phyloP scores from a whole-genome alignment of 2,888 invertebrate genomes.

The Itoplectis maculator region DNA sequence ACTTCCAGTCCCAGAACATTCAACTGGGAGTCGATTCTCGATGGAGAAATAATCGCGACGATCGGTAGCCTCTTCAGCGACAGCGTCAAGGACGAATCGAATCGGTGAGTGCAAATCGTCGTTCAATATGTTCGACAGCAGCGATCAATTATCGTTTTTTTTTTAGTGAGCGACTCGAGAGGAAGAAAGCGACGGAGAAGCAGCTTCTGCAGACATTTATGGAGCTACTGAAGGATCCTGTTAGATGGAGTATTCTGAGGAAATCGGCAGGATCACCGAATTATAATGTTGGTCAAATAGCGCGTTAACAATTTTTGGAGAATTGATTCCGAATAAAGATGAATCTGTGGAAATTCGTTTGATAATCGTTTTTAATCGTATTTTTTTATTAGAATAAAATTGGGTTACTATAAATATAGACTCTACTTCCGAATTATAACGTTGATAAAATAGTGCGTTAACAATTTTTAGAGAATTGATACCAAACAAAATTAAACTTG shows the following conservation, averaged over 20 bases:
- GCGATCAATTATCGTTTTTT: not conserved
- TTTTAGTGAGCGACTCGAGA: constrained; percentile 28
- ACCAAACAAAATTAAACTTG: too few species aligned
- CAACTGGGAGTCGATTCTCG: constrained; percentile 40
- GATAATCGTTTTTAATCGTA: not conserved
- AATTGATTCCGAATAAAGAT: too few species aligned
- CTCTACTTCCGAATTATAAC: too few species aligned
- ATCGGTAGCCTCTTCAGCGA: constrained; percentile 39
- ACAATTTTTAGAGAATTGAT: too few species aligned
- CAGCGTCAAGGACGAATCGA: constrained; percentile 52
- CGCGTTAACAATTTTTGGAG: too few species aligned
- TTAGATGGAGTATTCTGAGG: not conserved
- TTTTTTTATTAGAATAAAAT: not conserved
- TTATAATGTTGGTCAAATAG: constrained; percentile 12
- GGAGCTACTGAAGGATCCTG: constrained; percentile 26
- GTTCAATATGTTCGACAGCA: constrained; percentile 2
- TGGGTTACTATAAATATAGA: too few species aligned
- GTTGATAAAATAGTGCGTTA: too few species aligned
- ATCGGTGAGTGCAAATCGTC: constrained; percentile 36
- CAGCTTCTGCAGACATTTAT: constrained; percentile 3
- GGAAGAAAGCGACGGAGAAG: constrained; percentile 11
- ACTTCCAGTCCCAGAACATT: constrained; percentile 6
- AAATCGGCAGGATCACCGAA: not conserved
- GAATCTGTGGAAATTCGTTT: not conserved
- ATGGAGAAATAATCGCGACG: constrained; percentile 27